These are phyloP conservation scores for Drosophila ercepeae DNA, from an alignment of 1,140 invertebrate species.

Conservation along the genomic window DNA sequence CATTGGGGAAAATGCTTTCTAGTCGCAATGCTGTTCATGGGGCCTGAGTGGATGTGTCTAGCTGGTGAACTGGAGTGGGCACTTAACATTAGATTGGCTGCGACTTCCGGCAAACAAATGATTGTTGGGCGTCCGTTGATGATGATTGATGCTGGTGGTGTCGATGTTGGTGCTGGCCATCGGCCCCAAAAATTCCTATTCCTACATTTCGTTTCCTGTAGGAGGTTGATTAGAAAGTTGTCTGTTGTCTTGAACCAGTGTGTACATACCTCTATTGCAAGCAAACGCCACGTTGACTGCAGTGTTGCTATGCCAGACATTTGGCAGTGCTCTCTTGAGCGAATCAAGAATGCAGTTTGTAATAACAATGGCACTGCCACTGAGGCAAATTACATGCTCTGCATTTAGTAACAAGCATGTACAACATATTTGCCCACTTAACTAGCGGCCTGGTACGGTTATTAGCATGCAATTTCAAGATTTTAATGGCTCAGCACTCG, in stretches of 20 bases:
- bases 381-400: slow-evolving; percentile 73
- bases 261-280: too few species aligned
- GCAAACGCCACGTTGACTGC: neutral
- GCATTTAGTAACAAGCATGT: slow-evolving; percentile 78
- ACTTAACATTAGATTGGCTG: slow-evolving; percentile 80
- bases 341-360: slow-evolving; percentile 50
- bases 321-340: slow-evolving; percentile 33
- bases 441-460: slow-evolving; percentile 65
- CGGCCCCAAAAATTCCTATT: neutral
- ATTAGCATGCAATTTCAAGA: slow-evolving; percentile 80
- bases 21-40: slow-evolving; percentile 53
- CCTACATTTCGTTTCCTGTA: slow-evolving; percentile 1
- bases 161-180: slow-evolving; percentile 20
- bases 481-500: slow-evolving; percentile 68
- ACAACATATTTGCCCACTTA: slow-evolving; percentile 79
- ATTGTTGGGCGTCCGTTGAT: slow-evolving; percentile 38
- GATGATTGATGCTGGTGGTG: slow-evolving; percentile 51
- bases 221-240: neutral
- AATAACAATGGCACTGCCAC: slow-evolving; percentile 59
- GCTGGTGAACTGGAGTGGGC: slow-evolving; percentile 68
- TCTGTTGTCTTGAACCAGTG: too few species aligned
- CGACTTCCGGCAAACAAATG: slow-evolving; percentile 71
- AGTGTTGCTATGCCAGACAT: slow-evolving; percentile 19
- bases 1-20: slow-evolving; percentile 75
- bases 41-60: slow-evolving; percentile 20